Evolutionary conservation across 2,113 vertebrate genomes (phyloP).

Genomic region (Chaetodon auriga): DNA sequence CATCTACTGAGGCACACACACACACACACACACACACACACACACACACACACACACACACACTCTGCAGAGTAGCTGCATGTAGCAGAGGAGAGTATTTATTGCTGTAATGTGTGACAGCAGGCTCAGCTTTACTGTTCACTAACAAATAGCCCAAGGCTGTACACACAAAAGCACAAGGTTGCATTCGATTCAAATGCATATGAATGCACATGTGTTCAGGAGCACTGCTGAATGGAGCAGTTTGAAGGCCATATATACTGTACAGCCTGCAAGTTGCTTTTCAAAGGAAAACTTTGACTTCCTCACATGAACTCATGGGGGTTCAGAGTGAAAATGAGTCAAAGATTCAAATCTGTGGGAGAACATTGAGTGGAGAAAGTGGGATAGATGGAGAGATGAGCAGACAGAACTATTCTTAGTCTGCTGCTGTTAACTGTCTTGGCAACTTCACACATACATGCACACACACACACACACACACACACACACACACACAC

Average conservation of each 20-base stretch:
- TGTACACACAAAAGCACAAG: constrained; percentile 49
- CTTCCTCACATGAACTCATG: constrained; percentile 1
- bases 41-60: constrained; percentile 8
- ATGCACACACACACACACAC: constrained; percentile 2
- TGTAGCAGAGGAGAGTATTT: constrained; percentile 22
- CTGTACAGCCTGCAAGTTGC: background rate
- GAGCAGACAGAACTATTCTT: constrained; percentile 73
- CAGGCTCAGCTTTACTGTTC: constrained; percentile 33
- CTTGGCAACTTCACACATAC: constrained; percentile 47
- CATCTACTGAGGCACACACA: constrained; percentile 30
- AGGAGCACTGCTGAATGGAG: background rate
- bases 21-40: constrained; percentile 7
- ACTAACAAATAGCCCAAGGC: constrained; percentile 52
- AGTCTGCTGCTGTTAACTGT: constrained; percentile 71
- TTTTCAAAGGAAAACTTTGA: constrained; percentile 33
- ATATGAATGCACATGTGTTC: constrained; percentile 14
- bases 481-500: background rate
- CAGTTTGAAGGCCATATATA: constrained; percentile 18
- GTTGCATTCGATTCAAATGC: constrained; percentile 33
- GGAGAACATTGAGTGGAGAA: constrained; percentile 16
- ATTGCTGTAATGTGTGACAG: constrained; percentile 40
- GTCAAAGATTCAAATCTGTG: constrained; percentile 45
- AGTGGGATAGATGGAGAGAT: constrained; percentile 49
- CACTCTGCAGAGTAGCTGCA: constrained; percentile 30
- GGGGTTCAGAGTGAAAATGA: constrained; percentile 24